Percentiles rank a stretch among this genome's conserved stretches.
phyloP scores from a whole-genome alignment of 2,113 vertebrate species.

The Willisornis vidua region DNA sequence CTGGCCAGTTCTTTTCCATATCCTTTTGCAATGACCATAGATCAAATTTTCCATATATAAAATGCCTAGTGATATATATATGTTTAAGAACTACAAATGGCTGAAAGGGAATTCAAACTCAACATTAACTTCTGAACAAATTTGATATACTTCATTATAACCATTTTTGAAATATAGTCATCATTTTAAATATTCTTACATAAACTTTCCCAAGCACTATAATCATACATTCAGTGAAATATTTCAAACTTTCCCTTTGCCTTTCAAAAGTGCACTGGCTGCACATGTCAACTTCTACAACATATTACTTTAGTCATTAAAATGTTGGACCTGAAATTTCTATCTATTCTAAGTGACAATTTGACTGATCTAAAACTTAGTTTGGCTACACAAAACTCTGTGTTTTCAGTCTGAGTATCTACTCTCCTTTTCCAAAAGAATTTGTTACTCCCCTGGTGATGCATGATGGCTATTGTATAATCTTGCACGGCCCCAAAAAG shows the following conservation, averaged over 20 bases:
- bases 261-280: neutral
- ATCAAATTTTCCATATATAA: conserved; percentile 25
- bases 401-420: neutral
- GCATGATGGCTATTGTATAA: neutral
- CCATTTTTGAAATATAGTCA: conserved; percentile 24
- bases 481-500: neutral
- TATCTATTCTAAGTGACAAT: neutral
- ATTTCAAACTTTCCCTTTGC: conserved; percentile 10
- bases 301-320: neutral
- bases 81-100: conserved; percentile 1
- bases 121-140: conserved; percentile 19
- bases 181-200: conserved; percentile 39
- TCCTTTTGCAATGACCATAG: neutral
- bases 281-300: neutral
- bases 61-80: neutral
- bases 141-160: conserved; percentile 21
- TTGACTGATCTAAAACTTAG: neutral
- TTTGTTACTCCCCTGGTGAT: conserved; percentile 39
- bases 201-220: neutral
- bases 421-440: neutral
- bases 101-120: neutral
- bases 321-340: neutral
- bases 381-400: conserved; percentile 1
- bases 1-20: neutral
- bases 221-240: conserved; percentile 5